These are phyloP conservation scores for Anas capensis DNA, from an alignment of 2,797 vertebrate genomes.

Conservation along the genomic window DNA sequence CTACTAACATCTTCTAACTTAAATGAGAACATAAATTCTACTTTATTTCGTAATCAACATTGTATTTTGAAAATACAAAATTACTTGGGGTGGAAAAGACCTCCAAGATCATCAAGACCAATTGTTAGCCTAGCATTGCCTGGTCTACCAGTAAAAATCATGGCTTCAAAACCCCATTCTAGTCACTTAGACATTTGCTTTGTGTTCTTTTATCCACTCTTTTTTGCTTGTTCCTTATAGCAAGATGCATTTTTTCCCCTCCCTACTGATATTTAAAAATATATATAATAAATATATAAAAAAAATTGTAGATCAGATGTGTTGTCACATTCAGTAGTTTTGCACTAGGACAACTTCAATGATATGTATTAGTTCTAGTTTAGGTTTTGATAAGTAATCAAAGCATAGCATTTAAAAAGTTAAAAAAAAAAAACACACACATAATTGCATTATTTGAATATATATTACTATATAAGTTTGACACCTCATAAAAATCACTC, in stretches of 20 bases:
- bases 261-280: background rate
- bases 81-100: too few species aligned
- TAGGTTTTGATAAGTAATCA: background rate
- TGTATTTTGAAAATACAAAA: background rate
- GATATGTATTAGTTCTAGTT: background rate
- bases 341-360: background rate
- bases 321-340: background rate
- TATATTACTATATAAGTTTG: background rate
- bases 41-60: background rate
- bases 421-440: background rate
- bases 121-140: too few species aligned
- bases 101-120: too few species aligned
- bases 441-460: background rate
- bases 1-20: background rate
- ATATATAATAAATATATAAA: background rate
- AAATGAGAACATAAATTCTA: background rate
- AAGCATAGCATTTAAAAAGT: background rate
- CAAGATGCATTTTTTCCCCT: background rate
- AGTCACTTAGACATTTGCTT: background rate
- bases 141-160: background rate
- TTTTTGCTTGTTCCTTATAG: background rate
- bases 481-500: background rate
- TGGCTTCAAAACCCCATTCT: background rate
- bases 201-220: background rate
- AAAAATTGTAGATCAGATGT: background rate